phyloP scores from a whole-genome alignment of 1,140 invertebrate genomes.

The Aphaenogaster floridana region DNA sequence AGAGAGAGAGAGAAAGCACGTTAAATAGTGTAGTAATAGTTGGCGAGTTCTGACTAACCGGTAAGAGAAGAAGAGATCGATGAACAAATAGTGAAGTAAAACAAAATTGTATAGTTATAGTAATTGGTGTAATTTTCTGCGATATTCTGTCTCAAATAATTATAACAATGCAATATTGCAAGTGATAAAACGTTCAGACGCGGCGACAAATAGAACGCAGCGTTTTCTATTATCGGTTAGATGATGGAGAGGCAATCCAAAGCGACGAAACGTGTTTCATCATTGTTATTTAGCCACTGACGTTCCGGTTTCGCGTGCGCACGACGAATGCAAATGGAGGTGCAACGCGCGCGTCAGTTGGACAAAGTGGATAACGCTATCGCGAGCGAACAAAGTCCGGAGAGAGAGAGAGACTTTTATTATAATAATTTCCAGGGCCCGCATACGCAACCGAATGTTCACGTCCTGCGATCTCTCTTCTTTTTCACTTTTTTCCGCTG shows the following conservation, averaged over 20 bases:
- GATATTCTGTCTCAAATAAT: background rate
- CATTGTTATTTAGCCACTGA: slow-evolving; percentile 69
- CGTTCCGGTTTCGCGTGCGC: slow-evolving; percentile 61
- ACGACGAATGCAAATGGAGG: slow-evolving; percentile 74
- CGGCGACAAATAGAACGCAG: background rate
- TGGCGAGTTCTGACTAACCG: background rate
- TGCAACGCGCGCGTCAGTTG: slow-evolving; percentile 52
- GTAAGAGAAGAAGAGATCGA: background rate
- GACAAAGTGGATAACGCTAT: slow-evolving; percentile 68
- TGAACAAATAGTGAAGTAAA: background rate
- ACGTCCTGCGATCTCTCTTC: slow-evolving; percentile 42
- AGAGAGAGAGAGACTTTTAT: slow-evolving; percentile 74
- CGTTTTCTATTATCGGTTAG: slow-evolving; percentile 22
- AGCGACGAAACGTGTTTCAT: slow-evolving; percentile 32
- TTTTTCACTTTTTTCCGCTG: slow-evolving; percentile 19
- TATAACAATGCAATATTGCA: background rate
- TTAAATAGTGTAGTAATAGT: background rate
- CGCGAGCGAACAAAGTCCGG: slow-evolving; percentile 65
- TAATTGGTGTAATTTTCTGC: background rate
- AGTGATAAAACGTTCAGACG: background rate
- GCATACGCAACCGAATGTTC: slow-evolving; percentile 60
- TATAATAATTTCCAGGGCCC: slow-evolving; percentile 76
- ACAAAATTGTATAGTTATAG: background rate
- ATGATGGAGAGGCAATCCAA: background rate
- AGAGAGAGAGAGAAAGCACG: background rate